Evolutionary conservation across 2,797 vertebrate genomes (phyloP), one percentile per base, ranked within the genome.

Genomic region (Notoglanidium macrostoma): DNA sequence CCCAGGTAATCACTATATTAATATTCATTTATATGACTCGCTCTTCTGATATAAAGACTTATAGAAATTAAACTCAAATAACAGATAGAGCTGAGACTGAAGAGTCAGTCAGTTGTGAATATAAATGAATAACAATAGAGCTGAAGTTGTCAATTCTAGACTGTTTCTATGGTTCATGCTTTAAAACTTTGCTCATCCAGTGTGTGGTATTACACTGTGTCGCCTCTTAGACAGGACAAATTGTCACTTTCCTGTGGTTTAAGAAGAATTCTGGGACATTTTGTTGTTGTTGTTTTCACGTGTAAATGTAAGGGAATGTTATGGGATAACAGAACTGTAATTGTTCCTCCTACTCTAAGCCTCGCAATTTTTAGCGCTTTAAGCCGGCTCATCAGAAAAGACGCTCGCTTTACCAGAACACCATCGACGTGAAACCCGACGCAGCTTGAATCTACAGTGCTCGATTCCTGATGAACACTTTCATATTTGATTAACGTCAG

Each of bases 331-430:
- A 63, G 7, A 63, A n/a, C 0, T 63, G 23, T 63, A 10, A 63
- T 63, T 26, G 40, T 29, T 65, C 7, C n/a, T 32, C 17, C 17
- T 29, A 68, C 1, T 68, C 32, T 68, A 65, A 29, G 2, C 3
- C 23, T 10, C 7, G 26, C 61, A 26, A 26, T n/a, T 63, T n/a
- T 63, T 11, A n/a, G 3, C 61, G 11, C 3, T 63, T n/a, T 63
- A 23, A 59, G 57, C 21, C 57, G 15, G 26, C 19, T 44, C 19
- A 11, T 61, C 67, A 82, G 57, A 74, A 76, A 82, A 61, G 44
- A 83, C 9, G 40, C 15, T 12, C 67, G 2, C 55, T 73, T 87
- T 65, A 83, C 55, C 86, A 74, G 79, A 76, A 65, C n/a, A 40
- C 3, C 68, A 65, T n/a, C 10, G 32, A 74, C 14, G 17, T 51